phyloP scores from a whole-genome alignment of 2,113 vertebrate species.

The Microcebus ravelobensis region DNA sequence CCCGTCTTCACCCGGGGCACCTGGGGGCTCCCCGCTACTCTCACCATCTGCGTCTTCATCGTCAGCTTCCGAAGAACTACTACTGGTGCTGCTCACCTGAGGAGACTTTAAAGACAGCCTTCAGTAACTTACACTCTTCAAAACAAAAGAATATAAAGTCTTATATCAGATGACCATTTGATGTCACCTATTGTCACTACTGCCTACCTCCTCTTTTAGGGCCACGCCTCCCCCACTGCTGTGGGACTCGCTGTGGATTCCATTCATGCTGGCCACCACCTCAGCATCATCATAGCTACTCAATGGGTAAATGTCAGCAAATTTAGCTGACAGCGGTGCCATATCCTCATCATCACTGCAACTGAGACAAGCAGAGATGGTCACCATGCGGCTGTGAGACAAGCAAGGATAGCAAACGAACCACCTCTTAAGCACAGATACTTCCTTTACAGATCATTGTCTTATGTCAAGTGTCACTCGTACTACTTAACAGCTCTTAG shows the following conservation, averaged over 20 bases:
- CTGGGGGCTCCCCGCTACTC: slow-evolving; percentile 87
- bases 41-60: slow-evolving; percentile 93
- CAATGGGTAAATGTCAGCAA: slow-evolving; percentile 93
- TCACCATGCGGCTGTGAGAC: not conserved
- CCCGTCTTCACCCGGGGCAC: slow-evolving; percentile 85
- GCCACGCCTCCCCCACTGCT: slow-evolving; percentile 90
- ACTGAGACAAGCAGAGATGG: slow-evolving; percentile 72
- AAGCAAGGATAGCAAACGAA: no score
- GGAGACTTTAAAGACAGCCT: slow-evolving; percentile 85
- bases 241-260: slow-evolving; percentile 91
- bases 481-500: fast-evolving
- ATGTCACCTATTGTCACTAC: fast-evolving
- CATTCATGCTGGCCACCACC: slow-evolving; percentile 92
- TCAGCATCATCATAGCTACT: slow-evolving; percentile 90
- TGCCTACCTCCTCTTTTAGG: slow-evolving; percentile 91
- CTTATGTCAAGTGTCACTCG: not conserved
- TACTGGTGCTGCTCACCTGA: slow-evolving; percentile 92
- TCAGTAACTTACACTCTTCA: not conserved
- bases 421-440: not conserved
- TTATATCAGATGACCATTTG: fast-evolving
- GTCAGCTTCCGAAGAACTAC: slow-evolving; percentile 96
- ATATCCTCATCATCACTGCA: slow-evolving; percentile 94
- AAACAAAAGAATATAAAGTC: not conserved
- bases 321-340: slow-evolving; percentile 92
- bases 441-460: not conserved